phyloP scores from a whole-genome alignment of 2,113 vertebrate species.

The Nothocercus julius region DNA sequence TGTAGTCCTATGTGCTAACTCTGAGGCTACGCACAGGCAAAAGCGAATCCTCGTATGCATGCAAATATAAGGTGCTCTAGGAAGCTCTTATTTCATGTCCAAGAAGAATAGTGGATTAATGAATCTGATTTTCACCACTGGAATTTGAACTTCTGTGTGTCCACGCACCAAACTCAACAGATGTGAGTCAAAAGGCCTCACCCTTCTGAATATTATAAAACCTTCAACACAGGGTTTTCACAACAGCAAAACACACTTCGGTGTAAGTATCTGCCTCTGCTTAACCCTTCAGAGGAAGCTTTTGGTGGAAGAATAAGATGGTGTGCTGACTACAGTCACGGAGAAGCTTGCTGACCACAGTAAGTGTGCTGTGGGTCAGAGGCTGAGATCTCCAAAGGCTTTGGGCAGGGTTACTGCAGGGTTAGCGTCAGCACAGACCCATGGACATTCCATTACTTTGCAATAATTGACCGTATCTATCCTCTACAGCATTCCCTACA shows the following conservation, averaged over 20 bases:
- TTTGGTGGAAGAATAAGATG: neutral
- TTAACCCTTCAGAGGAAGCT: neutral
- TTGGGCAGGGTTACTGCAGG: neutral
- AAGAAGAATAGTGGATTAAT: neutral
- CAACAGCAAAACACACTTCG: neutral
- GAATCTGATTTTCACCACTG: neutral
- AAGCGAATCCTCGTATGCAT: neutral
- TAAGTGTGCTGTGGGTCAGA: neutral
- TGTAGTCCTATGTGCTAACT: neutral
- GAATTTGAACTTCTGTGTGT: neutral
- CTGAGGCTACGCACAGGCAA: neutral
- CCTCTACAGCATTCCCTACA: neutral
- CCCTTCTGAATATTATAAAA: neutral
- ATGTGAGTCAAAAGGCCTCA: rapidly evolving
- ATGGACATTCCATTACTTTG: neutral
- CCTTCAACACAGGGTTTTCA: too few relatives aligned
- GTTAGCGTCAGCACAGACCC: neutral
- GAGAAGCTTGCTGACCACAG: neutral
- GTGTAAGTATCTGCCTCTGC: neutral
- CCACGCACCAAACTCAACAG: neutral
- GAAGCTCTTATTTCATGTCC: neutral
- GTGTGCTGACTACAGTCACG: neutral
- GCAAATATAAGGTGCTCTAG: rapidly evolving
- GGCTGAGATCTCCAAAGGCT: neutral
- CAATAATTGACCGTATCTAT: neutral